These are phyloP conservation scores for Allophyes oxyacanthae DNA, from an alignment of 2,888 invertebrate genomes.

Conservation along the genomic window DNA sequence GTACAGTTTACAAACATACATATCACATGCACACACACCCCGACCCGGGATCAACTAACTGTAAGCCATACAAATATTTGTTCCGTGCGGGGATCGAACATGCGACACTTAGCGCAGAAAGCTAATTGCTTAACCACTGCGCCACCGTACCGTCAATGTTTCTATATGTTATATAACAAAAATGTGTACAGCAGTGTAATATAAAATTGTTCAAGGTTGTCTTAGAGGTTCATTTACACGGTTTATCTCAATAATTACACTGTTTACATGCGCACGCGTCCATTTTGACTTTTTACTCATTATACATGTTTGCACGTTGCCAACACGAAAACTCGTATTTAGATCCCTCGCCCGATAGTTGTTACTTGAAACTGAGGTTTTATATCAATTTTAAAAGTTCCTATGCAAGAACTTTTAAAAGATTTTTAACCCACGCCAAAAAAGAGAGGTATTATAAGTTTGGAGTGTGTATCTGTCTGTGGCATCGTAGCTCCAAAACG, in stretches of 20 bases:
- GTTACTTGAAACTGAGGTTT: slow-evolving; percentile 32
- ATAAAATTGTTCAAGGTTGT: slow-evolving; percentile 44
- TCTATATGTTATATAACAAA: slow-evolving; percentile 13
- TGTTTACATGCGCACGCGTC: slow-evolving; percentile 50
- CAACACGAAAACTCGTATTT: slow-evolving; percentile 46
- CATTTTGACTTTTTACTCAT: slow-evolving; percentile 55
- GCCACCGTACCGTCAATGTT: too few relatives aligned
- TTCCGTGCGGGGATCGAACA: too few relatives aligned
- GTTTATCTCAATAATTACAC: slow-evolving; percentile 49
- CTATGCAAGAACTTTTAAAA: not conserved
- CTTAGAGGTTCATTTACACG: slow-evolving; percentile 45
- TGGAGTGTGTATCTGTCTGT: too few relatives aligned
- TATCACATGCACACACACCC: too few relatives aligned
- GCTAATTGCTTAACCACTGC: too few relatives aligned
- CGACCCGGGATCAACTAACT: too few relatives aligned
- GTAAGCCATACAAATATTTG: too few relatives aligned
- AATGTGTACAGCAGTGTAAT: slow-evolving; percentile 13
- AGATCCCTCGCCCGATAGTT: slow-evolving; percentile 46
- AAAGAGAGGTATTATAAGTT: too few relatives aligned
- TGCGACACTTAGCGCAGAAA: too few relatives aligned
- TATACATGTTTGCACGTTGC: slow-evolving; percentile 43
- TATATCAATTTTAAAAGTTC: slow-evolving; percentile 21
- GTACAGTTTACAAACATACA: too few relatives aligned
- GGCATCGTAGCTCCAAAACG: too few relatives aligned
- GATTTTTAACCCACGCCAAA: too few relatives aligned